phyloP scores from a whole-genome alignment of 2,113 vertebrate genomes.

The Circaetus gallicus region DNA sequence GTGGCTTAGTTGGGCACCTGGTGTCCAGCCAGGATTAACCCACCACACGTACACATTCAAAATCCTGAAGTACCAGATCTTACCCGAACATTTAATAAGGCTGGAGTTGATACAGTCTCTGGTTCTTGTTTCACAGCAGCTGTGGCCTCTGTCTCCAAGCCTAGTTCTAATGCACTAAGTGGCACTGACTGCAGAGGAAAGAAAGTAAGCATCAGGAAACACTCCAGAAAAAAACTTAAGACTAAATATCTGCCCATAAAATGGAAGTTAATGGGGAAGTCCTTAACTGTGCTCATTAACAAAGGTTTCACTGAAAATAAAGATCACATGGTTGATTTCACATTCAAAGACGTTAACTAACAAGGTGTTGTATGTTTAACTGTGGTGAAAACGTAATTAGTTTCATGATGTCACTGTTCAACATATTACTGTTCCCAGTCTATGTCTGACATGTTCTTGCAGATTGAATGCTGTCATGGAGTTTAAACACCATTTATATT shows the following conservation, averaged over 20 bases:
- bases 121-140: conserved; percentile 76
- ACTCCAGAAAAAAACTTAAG: not conserved
- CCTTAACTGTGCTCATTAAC: not conserved
- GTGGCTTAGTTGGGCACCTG: not conserved
- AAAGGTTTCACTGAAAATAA: not conserved
- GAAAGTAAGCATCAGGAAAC: not conserved
- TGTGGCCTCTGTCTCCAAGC: conserved; percentile 79
- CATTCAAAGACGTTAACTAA: not conserved
- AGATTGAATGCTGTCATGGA: not conserved
- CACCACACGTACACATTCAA: not conserved
- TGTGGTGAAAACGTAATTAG: not conserved
- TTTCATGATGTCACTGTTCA: not conserved
- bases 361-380: not conserved
- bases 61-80: conserved; percentile 5
- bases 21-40: not conserved
- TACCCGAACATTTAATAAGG: conserved; percentile 89
- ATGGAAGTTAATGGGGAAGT: not conserved
- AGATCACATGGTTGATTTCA: not conserved
- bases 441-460: not conserved
- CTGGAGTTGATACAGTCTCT: conserved; percentile 77
- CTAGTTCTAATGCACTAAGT: conserved; percentile 84
- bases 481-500: not conserved
- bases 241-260: not conserved
- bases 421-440: not conserved
- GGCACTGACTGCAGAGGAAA: conserved; percentile 81